phyloP scores from a whole-genome alignment of 2,797 vertebrate species.

The Zenarchopterus dispar region DNA sequence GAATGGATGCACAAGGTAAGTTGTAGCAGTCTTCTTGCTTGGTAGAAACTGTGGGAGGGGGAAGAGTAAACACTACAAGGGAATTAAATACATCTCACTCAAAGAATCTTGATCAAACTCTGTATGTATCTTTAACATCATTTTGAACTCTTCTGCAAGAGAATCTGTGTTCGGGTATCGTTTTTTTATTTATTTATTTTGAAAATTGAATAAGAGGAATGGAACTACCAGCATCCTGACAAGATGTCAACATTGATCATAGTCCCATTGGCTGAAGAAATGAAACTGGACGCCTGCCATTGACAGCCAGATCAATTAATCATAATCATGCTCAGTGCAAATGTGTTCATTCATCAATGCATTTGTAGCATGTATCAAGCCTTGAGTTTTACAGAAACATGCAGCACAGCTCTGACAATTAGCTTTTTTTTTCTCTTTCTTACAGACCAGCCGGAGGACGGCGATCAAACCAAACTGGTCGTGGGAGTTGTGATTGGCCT shows the following conservation, averaged over 20 bases:
- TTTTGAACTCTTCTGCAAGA: conserved; percentile 19
- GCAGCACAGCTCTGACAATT: conserved; percentile 7
- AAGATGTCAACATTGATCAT: conserved; percentile 64
- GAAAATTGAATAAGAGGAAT: conserved; percentile 52
- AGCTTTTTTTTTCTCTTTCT: conserved; percentile 47
- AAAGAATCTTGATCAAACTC: conserved; percentile 26
- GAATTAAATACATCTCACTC: conserved; percentile 30
- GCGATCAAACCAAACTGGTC: conserved; percentile 89
- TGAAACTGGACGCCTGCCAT: conserved; percentile 36
- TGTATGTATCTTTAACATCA: conserved; percentile 28
- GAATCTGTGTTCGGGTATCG: conserved; percentile 33
- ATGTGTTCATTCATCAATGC: conserved; percentile 67
- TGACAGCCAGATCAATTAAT: conserved; percentile 50
- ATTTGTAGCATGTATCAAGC: conserved; percentile 27
- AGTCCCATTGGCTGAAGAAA: conserved; percentile 50
- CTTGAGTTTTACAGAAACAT: conserved; percentile 6
- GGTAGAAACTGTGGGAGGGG: conserved; percentile 49
- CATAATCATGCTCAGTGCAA: conserved; percentile 64
- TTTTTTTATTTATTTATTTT: conserved; percentile 2
- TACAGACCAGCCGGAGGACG: conserved; percentile 69
- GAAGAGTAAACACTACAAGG: conserved; percentile 21
- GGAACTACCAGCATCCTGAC: conserved; percentile 81
- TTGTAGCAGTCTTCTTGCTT: conserved; percentile 73
- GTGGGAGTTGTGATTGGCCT: conserved; percentile 92
- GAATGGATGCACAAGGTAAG: conserved; percentile 84